Evolutionary conservation across 2,888 invertebrate genomes (phyloP).

Genomic region (Eremobia ochroleuca): DNA sequence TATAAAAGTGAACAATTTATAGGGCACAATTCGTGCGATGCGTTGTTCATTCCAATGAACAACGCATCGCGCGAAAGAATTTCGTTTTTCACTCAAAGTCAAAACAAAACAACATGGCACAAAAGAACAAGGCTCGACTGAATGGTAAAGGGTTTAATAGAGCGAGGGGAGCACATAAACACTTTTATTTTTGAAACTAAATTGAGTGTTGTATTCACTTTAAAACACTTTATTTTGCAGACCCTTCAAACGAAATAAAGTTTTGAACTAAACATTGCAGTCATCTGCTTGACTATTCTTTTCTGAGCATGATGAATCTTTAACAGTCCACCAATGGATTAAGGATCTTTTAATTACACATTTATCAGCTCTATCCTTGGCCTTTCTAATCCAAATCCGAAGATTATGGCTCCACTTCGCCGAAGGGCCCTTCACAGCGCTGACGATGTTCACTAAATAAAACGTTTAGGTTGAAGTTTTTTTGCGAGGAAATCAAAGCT

Average conservation of each 20-base stretch:
- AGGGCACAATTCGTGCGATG: slow-evolving; percentile 4
- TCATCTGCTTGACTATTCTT: neutral
- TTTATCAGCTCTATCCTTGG: neutral
- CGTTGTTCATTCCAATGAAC: slow-evolving; percentile 25
- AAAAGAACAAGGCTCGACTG: no score
- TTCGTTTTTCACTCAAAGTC: neutral
- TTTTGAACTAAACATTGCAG: neutral
- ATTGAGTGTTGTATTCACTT: slow-evolving; percentile 10
- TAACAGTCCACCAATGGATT: neutral
- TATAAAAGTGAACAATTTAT: slow-evolving; percentile 33
- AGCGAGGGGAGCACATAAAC: slow-evolving; percentile 21
- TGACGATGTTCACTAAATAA: neutral
- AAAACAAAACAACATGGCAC: slow-evolving; percentile 4
- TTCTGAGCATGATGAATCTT: neutral
- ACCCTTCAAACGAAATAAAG: neutral
- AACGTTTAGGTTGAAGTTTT: neutral
- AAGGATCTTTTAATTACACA: no score
- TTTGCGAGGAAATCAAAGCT: neutral
- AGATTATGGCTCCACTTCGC: neutral
- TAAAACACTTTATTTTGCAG: slow-evolving; percentile 5
- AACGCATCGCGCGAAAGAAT: no score
- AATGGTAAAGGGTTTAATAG: slow-evolving; percentile 17
- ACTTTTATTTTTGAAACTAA: slow-evolving; percentile 16
- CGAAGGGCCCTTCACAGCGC: neutral
- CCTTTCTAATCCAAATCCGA: slow-evolving; percentile 12